phyloP scores from a whole-genome alignment of 2,888 invertebrate species.

The Notocelia uddmanniana region DNA sequence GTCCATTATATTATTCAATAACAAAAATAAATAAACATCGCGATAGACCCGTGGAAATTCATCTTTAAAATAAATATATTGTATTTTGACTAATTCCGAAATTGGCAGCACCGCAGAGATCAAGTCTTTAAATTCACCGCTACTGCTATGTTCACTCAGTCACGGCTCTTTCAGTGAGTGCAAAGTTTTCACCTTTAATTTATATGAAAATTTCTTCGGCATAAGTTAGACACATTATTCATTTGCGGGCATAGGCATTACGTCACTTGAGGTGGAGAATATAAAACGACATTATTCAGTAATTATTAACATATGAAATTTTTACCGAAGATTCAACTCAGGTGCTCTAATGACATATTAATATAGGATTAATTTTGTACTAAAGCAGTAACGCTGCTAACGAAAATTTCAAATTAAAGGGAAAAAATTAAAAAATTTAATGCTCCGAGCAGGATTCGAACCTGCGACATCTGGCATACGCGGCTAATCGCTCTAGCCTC shows the following conservation, averaged over 20 bases:
- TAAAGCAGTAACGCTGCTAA: too few species aligned
- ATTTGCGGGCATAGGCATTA: conserved; percentile 43
- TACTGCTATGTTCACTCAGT: conserved; percentile 62
- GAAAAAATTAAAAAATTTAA: too few species aligned
- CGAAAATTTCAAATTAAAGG: too few species aligned
- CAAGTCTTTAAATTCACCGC: conserved; percentile 56
- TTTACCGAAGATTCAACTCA: too few species aligned
- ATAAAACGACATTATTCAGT: neutral
- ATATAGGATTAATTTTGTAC: too few species aligned
- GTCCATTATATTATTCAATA: too few species aligned
- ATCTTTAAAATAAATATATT: neutral
- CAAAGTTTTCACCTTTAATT: conserved; percentile 72
- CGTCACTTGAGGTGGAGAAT: conserved; percentile 12
- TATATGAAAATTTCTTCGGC: conserved; percentile 74
- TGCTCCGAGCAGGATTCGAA: too few species aligned
- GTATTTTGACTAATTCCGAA: neutral
- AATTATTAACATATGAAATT: neutral
- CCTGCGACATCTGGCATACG: too few species aligned
- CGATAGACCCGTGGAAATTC: too few species aligned
- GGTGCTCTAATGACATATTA: too few species aligned
- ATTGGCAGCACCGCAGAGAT: neutral
- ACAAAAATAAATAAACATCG: too few species aligned
- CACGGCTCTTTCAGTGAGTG: conserved; percentile 62
- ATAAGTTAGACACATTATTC: conserved; percentile 54
- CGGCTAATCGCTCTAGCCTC: too few species aligned